Evolutionary conservation across 2,888 invertebrate genomes (phyloP).

Genomic region (Lasioglossum vierecki): DNA sequence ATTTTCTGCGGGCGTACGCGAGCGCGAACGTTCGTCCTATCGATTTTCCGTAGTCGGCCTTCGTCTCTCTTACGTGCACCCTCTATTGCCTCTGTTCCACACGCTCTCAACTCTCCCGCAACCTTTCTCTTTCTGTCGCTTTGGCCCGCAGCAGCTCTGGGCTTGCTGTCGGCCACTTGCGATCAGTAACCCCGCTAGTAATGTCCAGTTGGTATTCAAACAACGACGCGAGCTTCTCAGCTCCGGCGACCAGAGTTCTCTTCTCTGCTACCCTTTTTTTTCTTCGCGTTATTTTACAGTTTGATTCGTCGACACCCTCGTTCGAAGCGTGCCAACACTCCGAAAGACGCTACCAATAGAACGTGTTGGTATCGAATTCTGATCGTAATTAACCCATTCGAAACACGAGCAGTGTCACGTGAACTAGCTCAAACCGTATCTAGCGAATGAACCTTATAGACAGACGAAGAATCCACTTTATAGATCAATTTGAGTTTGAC

Average conservation of each 20-base stretch:
- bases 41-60: conserved; percentile 62
- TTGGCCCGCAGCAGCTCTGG: conserved; percentile 33
- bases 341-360: not conserved
- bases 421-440: not conserved
- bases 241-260: not conserved
- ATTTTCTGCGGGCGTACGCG: conserved; percentile 60
- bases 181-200: conserved; percentile 58
- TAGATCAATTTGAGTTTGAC: too few species aligned
- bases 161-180: conserved; percentile 49
- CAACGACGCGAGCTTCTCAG: conserved; percentile 12
- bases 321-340: not conserved
- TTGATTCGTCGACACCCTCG: not conserved
- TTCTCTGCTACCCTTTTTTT: not conserved
- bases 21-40: conserved; percentile 70
- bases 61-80: conserved; percentile 23
- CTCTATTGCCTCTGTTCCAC: conserved; percentile 30
- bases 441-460: too few species aligned
- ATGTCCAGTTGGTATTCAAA: conserved; percentile 42
- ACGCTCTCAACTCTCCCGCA: conserved; percentile 13
- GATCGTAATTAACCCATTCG: not conserved
- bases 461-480: too few species aligned
- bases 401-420: not conserved
- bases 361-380: not conserved
- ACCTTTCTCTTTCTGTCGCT: conserved; percentile 17
- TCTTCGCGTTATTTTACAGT: not conserved